Evolutionary conservation across 23 tunicate genomes (phyloP).

Genomic region (Botrylloides violaceus): DNA sequence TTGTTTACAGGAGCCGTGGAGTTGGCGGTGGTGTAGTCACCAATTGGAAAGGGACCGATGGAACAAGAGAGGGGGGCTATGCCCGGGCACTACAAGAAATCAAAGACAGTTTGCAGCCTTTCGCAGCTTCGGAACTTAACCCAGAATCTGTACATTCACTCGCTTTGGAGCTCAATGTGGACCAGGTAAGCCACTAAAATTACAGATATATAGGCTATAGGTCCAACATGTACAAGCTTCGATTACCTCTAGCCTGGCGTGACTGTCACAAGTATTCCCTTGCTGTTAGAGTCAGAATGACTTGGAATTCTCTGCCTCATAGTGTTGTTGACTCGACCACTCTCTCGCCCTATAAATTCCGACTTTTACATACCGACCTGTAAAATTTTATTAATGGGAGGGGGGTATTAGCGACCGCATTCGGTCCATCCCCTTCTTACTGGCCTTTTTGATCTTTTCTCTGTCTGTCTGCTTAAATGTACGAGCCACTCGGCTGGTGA

Average conservation of each 20-base stretch:
- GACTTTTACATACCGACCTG: no score
- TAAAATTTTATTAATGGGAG: no score
- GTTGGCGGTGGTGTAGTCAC: slow-evolving; percentile 32
- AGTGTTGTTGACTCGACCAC: no score
- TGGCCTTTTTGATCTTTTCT: no score
- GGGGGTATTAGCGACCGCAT: no score
- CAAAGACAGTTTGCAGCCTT: slow-evolving; percentile 33
- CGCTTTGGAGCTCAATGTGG: slow-evolving; percentile 52
- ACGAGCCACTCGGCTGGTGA: no score
- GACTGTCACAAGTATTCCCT: not conserved
- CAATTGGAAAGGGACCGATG: slow-evolving; percentile 15
- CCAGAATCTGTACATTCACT: slow-evolving; percentile 34
- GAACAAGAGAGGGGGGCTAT: slow-evolving; percentile 11
- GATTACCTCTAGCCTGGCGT: no score
- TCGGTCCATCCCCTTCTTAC: no score
- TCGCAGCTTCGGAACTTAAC: slow-evolving; percentile 24
- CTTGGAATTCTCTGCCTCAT: no score
- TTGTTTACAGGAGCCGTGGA: slow-evolving; percentile 11
- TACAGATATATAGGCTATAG: not conserved
- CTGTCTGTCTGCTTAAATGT: no score
- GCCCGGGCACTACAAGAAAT: slow-evolving; percentile 46
- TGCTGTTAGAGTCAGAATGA: not conserved
- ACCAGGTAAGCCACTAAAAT: slow-evolving; percentile 29
- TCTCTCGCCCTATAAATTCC: no score
- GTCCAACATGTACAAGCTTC: not conserved